Percentiles rank a stretch among this genome's conserved stretches.
phyloP scores from a whole-genome alignment of 2,113 vertebrate species.

The Dipodomys spectabilis region DNA sequence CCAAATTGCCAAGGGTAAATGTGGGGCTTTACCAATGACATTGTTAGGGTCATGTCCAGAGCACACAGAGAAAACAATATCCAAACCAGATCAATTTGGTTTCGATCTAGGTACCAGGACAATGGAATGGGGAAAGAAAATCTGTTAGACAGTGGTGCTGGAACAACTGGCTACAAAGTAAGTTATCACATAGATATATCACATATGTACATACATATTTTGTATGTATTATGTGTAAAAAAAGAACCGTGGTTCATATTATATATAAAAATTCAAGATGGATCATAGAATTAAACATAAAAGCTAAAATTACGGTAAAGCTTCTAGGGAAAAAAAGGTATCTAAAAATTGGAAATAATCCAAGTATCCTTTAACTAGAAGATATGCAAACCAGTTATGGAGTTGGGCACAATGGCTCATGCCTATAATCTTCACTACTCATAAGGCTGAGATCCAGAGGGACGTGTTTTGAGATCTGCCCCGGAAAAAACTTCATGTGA shows the following conservation, averaged over 20 bases:
- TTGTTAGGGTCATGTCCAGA: neutral
- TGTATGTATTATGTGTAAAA: accelerated
- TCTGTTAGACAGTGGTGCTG: neutral
- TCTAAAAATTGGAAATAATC: neutral
- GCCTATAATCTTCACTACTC: too few relatives aligned
- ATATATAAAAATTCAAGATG: neutral
- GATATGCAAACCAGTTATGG: neutral
- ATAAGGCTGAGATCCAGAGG: too few relatives aligned
- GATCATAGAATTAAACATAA: slow-evolving; percentile 35
- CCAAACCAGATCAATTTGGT: neutral
- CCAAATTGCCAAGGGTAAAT: neutral
- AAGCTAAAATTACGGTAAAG: slow-evolving; percentile 12
- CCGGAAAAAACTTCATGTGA: too few relatives aligned
- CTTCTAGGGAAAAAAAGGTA: neutral
- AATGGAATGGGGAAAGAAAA: neutral
- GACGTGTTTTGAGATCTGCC: too few relatives aligned
- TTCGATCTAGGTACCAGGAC: neutral
- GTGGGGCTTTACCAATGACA: neutral
- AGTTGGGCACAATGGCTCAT: too few relatives aligned
- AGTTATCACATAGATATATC: neutral
- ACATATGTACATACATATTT: neutral
- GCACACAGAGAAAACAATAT: neutral
- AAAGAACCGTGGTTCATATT: neutral
- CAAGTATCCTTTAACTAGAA: neutral
- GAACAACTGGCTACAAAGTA: neutral